A percentile compares a stretch with the other conserved stretches of the same genome.
These are phyloP conservation scores for Karalla daura DNA, from an alignment of 2,797 vertebrate genomes.

Conservation along the genomic window DNA sequence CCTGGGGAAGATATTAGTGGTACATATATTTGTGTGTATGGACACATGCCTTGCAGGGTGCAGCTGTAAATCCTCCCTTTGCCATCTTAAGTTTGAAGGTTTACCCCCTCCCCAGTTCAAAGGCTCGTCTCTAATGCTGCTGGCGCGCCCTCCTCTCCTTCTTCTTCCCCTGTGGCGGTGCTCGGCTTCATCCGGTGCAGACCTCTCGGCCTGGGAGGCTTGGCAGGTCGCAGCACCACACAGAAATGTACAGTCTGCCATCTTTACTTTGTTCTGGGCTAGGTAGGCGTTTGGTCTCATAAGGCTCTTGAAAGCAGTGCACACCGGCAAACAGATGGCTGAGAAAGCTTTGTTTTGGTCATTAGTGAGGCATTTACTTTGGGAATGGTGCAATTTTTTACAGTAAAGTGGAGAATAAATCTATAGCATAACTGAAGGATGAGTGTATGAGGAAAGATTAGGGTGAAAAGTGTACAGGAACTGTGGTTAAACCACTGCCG, in stretches of 20 bases:
- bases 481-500: background rate
- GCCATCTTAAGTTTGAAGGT: conserved; percentile 64
- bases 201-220: conserved; percentile 43
- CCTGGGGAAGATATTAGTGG: conserved; percentile 23
- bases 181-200: conserved; percentile 47
- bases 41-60: conserved; percentile 22
- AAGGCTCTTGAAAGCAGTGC: conserved; percentile 35
- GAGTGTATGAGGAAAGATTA: background rate
- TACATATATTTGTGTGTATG: conserved; percentile 20
- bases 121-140: conserved; percentile 62
- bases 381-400: conserved; percentile 41
- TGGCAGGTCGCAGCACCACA: conserved; percentile 44
- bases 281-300: conserved; percentile 55
- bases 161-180: conserved; percentile 26
- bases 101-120: conserved; percentile 76
- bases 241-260: conserved; percentile 41
- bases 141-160: conserved; percentile 19
- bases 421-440: conserved; percentile 11
- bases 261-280: conserved; percentile 49
- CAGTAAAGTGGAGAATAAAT: conserved; percentile 19
- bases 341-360: conserved; percentile 54
- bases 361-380: conserved; percentile 45
- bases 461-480: background rate
- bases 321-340: conserved; percentile 62
- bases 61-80: conserved; percentile 63